Evolutionary conservation across 2,113 vertebrate genomes (phyloP).

Genomic region (Anas platyrhynchos): DNA sequence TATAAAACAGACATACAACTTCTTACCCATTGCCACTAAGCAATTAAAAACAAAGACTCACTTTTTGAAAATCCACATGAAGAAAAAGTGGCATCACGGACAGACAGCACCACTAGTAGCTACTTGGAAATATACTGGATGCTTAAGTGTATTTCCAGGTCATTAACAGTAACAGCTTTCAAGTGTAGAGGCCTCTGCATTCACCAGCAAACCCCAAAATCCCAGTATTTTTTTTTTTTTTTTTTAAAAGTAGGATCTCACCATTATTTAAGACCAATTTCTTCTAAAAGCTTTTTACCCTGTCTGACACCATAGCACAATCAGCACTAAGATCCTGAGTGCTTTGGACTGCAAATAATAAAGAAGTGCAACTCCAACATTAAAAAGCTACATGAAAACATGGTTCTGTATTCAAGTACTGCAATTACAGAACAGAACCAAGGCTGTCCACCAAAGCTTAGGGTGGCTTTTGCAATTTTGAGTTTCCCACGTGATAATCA

Average conservation of each 20-base stretch:
- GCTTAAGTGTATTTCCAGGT: neutral
- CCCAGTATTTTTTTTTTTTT: no score
- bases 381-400: neutral
- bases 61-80: neutral
- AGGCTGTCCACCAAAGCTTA: neutral
- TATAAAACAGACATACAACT: neutral
- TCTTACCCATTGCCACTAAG: neutral
- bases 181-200: neutral
- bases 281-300: neutral
- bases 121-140: neutral
- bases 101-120: neutral
- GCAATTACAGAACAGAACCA: neutral
- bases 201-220: neutral
- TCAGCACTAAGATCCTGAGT: neutral
- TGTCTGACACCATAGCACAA: neutral
- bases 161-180: neutral
- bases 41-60: neutral
- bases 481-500: neutral
- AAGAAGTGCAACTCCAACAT: neutral
- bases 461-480: neutral
- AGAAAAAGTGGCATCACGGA: neutral
- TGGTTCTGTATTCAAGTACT: neutral
- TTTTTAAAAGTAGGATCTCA: neutral
- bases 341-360: neutral
- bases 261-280: neutral